phyloP scores from a whole-genome alignment of 2,113 vertebrate genomes.

The Pollachius pollachius region DNA sequence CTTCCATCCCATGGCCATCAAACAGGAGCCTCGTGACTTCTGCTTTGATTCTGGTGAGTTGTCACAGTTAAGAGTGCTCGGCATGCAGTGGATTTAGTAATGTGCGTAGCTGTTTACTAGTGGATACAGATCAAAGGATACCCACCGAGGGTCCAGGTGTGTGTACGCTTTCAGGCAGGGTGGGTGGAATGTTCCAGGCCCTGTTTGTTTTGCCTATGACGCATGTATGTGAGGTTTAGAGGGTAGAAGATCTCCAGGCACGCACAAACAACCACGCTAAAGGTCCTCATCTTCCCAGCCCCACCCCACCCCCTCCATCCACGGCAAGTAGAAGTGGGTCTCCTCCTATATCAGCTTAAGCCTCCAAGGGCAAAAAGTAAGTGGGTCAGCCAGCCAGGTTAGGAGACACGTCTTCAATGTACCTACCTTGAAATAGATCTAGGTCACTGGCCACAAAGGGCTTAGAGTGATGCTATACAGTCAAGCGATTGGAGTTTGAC shows the following conservation, averaged over 20 bases:
- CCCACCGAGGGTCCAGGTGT: constrained; percentile 9
- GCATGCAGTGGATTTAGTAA: background rate
- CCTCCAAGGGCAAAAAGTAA: constrained; percentile 51
- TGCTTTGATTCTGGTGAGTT: constrained; percentile 93
- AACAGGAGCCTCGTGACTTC: constrained; percentile 94
- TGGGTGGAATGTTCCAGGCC: constrained; percentile 51
- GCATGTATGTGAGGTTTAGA: constrained; percentile 57
- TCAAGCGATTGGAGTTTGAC: background rate
- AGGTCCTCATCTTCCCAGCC: constrained; percentile 17
- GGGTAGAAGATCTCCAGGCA: constrained; percentile 23
- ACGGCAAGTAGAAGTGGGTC: constrained; percentile 45
- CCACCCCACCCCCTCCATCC: constrained; percentile 29
- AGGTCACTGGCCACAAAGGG: constrained; percentile 34
- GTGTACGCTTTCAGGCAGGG: constrained; percentile 9
- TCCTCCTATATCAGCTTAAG: constrained; percentile 42
- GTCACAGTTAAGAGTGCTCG: background rate
- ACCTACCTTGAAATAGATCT: constrained; percentile 58
- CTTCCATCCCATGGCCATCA: constrained; percentile 91
- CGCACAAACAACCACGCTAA: constrained; percentile 25
- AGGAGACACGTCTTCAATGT: constrained; percentile 33
- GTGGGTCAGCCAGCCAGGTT: constrained; percentile 51
- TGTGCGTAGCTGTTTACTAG: background rate
- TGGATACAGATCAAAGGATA: background rate
- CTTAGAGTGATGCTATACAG: constrained; percentile 13
- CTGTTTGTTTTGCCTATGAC: constrained; percentile 55